Conservation (phyloP, 2,113 vertebrate species). For the Pachypanchax playfairii region DNA sequence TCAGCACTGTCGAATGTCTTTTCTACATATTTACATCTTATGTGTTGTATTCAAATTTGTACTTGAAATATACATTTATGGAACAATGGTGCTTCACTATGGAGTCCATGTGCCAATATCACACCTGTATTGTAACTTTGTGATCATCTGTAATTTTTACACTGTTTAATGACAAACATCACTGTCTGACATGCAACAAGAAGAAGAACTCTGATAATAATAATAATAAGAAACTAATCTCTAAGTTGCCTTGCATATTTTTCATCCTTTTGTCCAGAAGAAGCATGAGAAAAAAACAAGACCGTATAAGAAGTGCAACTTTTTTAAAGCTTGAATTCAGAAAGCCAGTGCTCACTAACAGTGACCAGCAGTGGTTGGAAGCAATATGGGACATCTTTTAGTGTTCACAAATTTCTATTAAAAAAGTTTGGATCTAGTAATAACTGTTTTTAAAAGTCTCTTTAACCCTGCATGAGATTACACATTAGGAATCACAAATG, state of each 20-base stretch:
- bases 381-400: constrained; percentile 12
- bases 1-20: constrained; percentile 45
- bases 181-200: constrained; percentile 33
- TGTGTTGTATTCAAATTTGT: constrained; percentile 42
- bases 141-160: constrained; percentile 57
- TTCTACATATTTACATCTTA: constrained; percentile 30
- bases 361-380: constrained; percentile 13
- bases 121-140: constrained; percentile 57
- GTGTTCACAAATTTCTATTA: constrained; percentile 13
- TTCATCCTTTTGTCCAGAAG: constrained; percentile 16
- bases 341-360: constrained; percentile 23
- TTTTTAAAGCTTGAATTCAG: constrained; percentile 11
- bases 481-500: constrained; percentile 21
- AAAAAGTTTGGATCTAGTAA: not conserved
- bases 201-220: constrained; percentile 21
- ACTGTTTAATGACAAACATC: constrained; percentile 35
- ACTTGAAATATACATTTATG: constrained; percentile 48
- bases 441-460: constrained; percentile 20
- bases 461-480: constrained; percentile 22
- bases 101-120: constrained; percentile 51
- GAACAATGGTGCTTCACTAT: constrained; percentile 54
- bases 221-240: constrained; percentile 19
- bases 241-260: constrained; percentile 31
- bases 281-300: not conserved
- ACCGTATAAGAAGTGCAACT: constrained; percentile 13